Base-by-base conservation (phyloP, 2,888 invertebrate genomes). In the Drosophila anomalata region DNA sequence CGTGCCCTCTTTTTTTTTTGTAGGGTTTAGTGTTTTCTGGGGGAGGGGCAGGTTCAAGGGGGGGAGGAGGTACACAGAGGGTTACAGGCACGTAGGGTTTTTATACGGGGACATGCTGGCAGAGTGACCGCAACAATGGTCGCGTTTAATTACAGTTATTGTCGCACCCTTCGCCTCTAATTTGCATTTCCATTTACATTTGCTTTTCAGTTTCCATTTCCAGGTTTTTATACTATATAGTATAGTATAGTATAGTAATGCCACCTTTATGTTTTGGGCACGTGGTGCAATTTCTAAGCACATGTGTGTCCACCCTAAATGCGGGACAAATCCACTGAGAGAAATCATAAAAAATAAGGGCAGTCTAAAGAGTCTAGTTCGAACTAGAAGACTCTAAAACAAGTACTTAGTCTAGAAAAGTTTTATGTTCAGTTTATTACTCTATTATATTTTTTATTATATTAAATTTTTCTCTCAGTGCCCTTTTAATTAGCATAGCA, bases 141-240 rank as follows among this genome's bases (percentile, higher is more conserved):
- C 57, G 69, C 86, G 73, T 84, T 84, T 88, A 84, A 84, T 84
- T 84, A 88, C 84, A 75, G 78, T 84, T 83, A 84, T 84, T 84
- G 82, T 83, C 77, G 82, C 87, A 81, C 82, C 82, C 82, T 72
- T 87, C 85, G 75, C 22, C 60, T 22, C 78, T 67, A 79, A 87
- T 82, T 83, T 75, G 81, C 82, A 82, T 87, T 82, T 44, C 56
- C 70, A 63, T 59, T 62, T 44, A 33, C 59, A 47, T 47, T 58
- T 9, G 51, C n/a, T 24, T 55, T 55, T 17, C 31, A 33, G 47
- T 61, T 46, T 39, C 41, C 41, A 62, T 41, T 42, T 42, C 24
- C 56, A 48, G 31, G 11, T 33, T 20, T 24, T 31, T 4, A 3
- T 24, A 14, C 14, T 14, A 24, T 33, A 22, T 36, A 51, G 56